These are phyloP conservation scores for Nestor notabilis DNA, from an alignment of 2,113 vertebrate species.

Conservation along the genomic window DNA sequence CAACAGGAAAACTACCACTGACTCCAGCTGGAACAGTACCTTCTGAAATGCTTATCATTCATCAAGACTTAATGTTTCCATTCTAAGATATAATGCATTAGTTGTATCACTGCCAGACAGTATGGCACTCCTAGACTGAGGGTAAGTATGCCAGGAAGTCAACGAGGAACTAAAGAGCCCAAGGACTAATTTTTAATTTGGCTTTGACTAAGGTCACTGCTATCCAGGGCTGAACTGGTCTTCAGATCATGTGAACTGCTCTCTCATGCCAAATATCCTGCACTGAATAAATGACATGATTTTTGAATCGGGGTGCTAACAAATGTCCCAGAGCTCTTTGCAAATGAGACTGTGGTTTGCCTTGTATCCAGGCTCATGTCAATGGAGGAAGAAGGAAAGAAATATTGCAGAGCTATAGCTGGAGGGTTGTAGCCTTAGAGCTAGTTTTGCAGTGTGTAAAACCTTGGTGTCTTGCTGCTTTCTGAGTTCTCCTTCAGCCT, in stretches of 20 bases:
- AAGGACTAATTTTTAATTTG: not conserved
- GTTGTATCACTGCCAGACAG: not conserved
- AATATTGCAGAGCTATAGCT: not conserved
- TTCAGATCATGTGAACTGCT: not conserved
- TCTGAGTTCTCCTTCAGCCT: not conserved
- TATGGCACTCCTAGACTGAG: not conserved
- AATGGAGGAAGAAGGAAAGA: not conserved
- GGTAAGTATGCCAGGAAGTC: not conserved
- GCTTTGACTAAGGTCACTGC: not conserved
- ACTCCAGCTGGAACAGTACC: not conserved
- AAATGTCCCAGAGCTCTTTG: not conserved
- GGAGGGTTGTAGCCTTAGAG: not conserved
- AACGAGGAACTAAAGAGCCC: not conserved
- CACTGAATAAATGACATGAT: rapidly evolving
- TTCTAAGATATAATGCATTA: not conserved
- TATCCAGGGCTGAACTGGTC: not conserved
- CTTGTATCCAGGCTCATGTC: not conserved
- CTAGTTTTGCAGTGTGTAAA: not conserved
- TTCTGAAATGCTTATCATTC: not conserved
- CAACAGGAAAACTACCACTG: not conserved
- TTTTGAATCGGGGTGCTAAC: not conserved
- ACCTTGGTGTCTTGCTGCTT: not conserved
- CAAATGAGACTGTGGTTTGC: rapidly evolving
- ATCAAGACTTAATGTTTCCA: not conserved
- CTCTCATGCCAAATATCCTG: not conserved